Base-by-base conservation (phyloP, 53 echinoderm and acorn worm species). In the Patiria pectinifera region DNA sequence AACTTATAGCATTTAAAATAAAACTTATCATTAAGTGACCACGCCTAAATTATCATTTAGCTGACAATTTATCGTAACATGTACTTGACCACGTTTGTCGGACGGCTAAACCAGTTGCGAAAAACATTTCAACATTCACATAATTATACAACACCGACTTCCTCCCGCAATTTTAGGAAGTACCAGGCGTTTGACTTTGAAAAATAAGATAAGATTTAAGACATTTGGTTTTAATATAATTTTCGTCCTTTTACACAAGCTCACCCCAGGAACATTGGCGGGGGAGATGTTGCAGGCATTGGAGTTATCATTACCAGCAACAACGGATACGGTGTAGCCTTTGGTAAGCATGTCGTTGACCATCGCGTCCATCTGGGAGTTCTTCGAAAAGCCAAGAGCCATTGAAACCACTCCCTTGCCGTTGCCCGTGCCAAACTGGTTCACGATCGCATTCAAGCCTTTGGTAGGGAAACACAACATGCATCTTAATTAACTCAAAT, bases 251-350 rank as follows among this genome's bases (percentile, higher is more conserved):
- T 19, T 45, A 15, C n/a, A 61, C 49, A 11, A 85, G n/a, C 85
- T 85, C 7, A 66, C 85, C 7, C 23, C 85, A 15, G 44, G 19
- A 24, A 84, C 8, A 14, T 14, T 43, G 11, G 45, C 63, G 4
- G 85, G 85, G 13, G 85, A 85, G 16, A 4, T 4, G 6, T 18
- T 9, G 18, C 63, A 62, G 63, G 69, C 44, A 25, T 85, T 63
- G 2, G 3, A 4, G 69, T 85, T 62, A 11, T 25, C 4, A 21
- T 84, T 84, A 4, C 84, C 84, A 10, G 84, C 84, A 16, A 35
- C 84, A 26, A 62, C 84, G 5, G 84, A 84, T 7, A 84, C 84
- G 3, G 84, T 84, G 63, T 84, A 84, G 13, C 84, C 84, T 12
- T 3, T 35, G 26, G 7, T 63, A 6, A 84, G 2, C 63, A 84